phyloP scores from a whole-genome alignment of 2,113 vertebrate species.

The Plectropomus leopardus region DNA sequence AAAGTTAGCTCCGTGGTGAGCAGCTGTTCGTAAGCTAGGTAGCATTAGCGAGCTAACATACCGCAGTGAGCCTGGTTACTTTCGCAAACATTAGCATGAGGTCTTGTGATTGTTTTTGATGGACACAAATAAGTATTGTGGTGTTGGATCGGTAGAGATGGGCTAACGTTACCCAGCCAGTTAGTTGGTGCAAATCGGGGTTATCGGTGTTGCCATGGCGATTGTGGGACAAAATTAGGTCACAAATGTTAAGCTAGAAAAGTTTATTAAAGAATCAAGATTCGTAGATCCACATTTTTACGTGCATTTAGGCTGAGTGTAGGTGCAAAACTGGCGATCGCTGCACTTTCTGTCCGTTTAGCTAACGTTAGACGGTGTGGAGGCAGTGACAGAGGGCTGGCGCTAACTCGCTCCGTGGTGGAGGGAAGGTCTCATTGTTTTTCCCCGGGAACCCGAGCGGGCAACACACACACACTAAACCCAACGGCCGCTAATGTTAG shows the following conservation, averaged over 20 bases:
- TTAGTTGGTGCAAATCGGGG: background rate
- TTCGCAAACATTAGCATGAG: background rate
- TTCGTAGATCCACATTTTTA: background rate
- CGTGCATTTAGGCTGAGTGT: background rate
- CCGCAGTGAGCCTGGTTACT: background rate
- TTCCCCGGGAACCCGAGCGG: slow-evolving; percentile 72
- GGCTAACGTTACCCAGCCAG: background rate
- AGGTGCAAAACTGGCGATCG: no score
- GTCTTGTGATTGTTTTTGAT: background rate
- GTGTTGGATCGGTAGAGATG: background rate
- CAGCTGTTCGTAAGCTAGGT: slow-evolving; percentile 36
- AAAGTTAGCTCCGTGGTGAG: slow-evolving; percentile 39
- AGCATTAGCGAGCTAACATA: slow-evolving; percentile 28
- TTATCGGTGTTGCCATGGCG: slow-evolving; percentile 67
- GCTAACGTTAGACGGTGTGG: slow-evolving; percentile 9
- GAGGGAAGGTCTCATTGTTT: slow-evolving; percentile 31
- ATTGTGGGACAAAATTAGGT: slow-evolving; percentile 50
- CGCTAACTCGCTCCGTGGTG: slow-evolving; percentile 27
- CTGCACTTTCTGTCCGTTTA: background rate
- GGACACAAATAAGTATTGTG: background rate
- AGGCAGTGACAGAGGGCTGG: background rate
- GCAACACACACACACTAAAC: slow-evolving; percentile 26
- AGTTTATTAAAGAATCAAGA: slow-evolving; percentile 4
- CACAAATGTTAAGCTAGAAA: slow-evolving; percentile 19
- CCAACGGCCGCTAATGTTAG: slow-evolving; percentile 18